Percentiles rank a stretch among this genome's conserved stretches.
Evolutionary conservation across 2,888 invertebrate species (phyloP).

Genomic region (Hanleya hanleyi): DNA sequence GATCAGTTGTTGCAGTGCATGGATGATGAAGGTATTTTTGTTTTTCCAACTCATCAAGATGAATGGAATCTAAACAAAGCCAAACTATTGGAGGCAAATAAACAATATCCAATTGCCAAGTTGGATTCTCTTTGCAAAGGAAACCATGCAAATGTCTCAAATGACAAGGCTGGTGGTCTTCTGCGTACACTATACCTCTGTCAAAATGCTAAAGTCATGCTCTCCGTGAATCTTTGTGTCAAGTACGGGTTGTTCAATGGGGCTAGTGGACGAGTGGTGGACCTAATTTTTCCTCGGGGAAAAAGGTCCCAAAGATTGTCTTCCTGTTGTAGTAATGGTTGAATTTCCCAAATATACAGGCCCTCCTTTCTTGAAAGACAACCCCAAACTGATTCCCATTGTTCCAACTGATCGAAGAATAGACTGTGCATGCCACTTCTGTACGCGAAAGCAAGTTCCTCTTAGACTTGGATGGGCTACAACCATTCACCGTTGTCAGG

Average conservation of each 20-base stretch:
- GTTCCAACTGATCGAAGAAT: too few species aligned
- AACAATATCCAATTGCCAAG: too few species aligned
- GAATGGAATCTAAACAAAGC: too few species aligned
- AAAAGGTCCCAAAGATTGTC: too few species aligned
- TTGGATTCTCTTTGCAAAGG: slow-evolving; percentile 19
- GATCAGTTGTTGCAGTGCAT: slow-evolving; percentile 14
- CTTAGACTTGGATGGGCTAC: too few species aligned
- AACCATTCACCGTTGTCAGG: slow-evolving; percentile 42
- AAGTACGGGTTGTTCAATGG: slow-evolving; percentile 40
- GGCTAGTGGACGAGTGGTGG: slow-evolving; percentile 27
- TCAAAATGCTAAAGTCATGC: slow-evolving; percentile 32
- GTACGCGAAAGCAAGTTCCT: not conserved
- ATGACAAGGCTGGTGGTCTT: slow-evolving; percentile 34
- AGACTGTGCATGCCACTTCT: not conserved
- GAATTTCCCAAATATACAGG: too few species aligned
- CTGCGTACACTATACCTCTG: slow-evolving; percentile 23
- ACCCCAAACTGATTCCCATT: not conserved
- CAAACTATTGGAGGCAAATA: too few species aligned
- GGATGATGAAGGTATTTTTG: not conserved
- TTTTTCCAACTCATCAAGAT: not conserved
- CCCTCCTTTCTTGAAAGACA: not conserved
- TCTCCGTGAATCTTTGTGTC: slow-evolving; percentile 28
- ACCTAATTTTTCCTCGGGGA: slow-evolving; percentile 38
- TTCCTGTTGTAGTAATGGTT: too few species aligned
- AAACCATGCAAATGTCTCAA: slow-evolving; percentile 15